Evolutionary conservation across 2,113 vertebrate species (phyloP).

Genomic region (Aspiorhynchus laticeps): DNA sequence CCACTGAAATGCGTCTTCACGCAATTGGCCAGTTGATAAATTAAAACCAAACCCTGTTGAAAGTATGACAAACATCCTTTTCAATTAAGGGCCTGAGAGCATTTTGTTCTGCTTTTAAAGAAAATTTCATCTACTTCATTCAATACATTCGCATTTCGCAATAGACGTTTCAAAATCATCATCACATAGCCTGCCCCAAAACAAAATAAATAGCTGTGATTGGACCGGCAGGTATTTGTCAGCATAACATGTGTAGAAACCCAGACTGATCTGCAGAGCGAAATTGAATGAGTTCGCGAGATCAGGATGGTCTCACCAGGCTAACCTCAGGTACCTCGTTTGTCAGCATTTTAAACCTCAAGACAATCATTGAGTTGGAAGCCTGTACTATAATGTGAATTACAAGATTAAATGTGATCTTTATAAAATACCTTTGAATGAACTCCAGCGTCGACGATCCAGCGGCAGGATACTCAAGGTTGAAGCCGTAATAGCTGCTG

Average conservation of each 20-base stretch:
- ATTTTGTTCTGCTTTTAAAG: slow-evolving; percentile 8
- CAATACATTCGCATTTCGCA: neutral
- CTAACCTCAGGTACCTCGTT: too few relatives aligned
- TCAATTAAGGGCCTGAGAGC: slow-evolving; percentile 8
- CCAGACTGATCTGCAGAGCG: slow-evolving; percentile 11
- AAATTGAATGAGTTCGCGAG: too few relatives aligned
- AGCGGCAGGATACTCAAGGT: too few relatives aligned
- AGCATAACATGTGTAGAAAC: neutral
- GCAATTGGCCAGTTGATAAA: slow-evolving; percentile 1
- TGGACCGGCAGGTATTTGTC: slow-evolving; percentile 8
- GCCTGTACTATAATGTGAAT: too few relatives aligned
- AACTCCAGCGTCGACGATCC: too few relatives aligned
- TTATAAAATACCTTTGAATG: too few relatives aligned
- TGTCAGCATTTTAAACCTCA: too few relatives aligned
- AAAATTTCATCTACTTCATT: slow-evolving; percentile 4
- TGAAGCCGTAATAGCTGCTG: neutral
- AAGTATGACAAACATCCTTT: slow-evolving; percentile 4
- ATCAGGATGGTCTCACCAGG: too few relatives aligned
- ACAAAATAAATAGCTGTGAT: slow-evolving; percentile 15
- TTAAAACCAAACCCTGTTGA: neutral
- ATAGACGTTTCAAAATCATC: neutral
- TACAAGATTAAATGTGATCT: too few relatives aligned
- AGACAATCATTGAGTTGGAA: too few relatives aligned
- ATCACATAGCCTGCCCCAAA: slow-evolving; percentile 11
- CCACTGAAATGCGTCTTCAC: slow-evolving; percentile 10